Evolutionary conservation across 1,140 invertebrate genomes (phyloP), one percentile per base, ranked within the genome.

Genomic region (Platyscapa corneri): DNA sequence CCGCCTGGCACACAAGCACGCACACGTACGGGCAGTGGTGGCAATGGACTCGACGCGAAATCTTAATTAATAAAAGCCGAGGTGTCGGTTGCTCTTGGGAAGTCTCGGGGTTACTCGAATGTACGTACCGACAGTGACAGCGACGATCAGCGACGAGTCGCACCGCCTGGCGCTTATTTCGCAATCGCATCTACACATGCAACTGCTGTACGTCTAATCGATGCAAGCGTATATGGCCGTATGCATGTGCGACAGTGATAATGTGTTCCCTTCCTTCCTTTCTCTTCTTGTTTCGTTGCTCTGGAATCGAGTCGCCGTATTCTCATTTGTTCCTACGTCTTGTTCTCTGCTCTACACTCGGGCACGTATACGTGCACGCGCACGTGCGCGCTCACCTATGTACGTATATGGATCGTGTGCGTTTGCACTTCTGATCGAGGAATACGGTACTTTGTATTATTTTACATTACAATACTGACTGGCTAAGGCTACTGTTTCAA

Each of bases 61-160:
- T 64, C 27, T 0, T n/a, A 82, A 53, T 82, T 53, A 72, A 82
- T 70, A 70, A 82, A 72, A 7, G 27, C 8, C 37, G 18, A 67
- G 78, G 7, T 20, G 8, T 53, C 49, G 49, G 49, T n/a, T n/a
- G 16, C 5, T 46, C 42, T 46, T 12, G 42, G 53, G 53, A 79
- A 79, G 77, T 65, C 77, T 79, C 34, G 8, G 46, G 72, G 39
- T 75, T 75, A 75, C 39, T 75, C 18, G 39, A 75, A 46, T 46
- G 39, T 16, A 53, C 49, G 18, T 46, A 53, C 16, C 1, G 5
- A n/a, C n/a, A n/a, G n/a, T n/a, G n/a, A n/a, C n/a, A n/a, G n/a
- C 20, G 5, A 20, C 67, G 39, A n/a, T 20, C 1, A n/a, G 37
- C 37, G 67, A 70, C 67, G 67, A 70, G 67, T 37, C 18, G 34